phyloP scores from a whole-genome alignment of 2,888 invertebrate species.

The Sthenelais limicola region DNA sequence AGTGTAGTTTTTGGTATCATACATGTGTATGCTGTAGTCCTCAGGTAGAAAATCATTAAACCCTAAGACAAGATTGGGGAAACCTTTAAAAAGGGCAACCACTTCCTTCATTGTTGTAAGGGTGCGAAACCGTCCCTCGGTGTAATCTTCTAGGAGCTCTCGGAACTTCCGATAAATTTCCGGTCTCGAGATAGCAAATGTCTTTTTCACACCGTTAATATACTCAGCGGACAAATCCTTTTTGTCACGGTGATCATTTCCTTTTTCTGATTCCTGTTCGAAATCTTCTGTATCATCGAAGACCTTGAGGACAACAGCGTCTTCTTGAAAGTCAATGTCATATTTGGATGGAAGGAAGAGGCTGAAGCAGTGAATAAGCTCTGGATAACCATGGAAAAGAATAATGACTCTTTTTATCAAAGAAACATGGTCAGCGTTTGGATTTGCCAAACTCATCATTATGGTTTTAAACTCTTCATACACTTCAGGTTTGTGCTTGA shows the following conservation, averaged over 20 bases:
- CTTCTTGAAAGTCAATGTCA: slow-evolving; percentile 47
- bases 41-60: slow-evolving; percentile 56
- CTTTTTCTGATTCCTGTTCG: background rate
- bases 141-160: slow-evolving; percentile 41
- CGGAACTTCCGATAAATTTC: slow-evolving; percentile 45
- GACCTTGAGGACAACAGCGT: slow-evolving; percentile 52
- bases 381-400: slow-evolving; percentile 48
- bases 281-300: slow-evolving; percentile 28
- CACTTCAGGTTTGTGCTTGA: slow-evolving; percentile 29
- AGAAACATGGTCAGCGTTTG: slow-evolving; percentile 33
- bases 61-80: slow-evolving; percentile 51
- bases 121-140: slow-evolving; percentile 3
- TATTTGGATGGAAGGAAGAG: slow-evolving; percentile 46
- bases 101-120: slow-evolving; percentile 35
- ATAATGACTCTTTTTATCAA: slow-evolving; percentile 43
- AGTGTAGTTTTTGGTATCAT: slow-evolving; percentile 18
- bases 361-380: slow-evolving; percentile 46
- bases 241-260: background rate
- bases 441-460: slow-evolving; percentile 17
- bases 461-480: slow-evolving; percentile 41
- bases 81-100: slow-evolving; percentile 39
- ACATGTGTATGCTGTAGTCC: slow-evolving; percentile 46
- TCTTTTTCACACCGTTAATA: slow-evolving; percentile 42
- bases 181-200: slow-evolving; percentile 34
- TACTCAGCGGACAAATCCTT: slow-evolving; percentile 39